Base-by-base conservation (phyloP, 2,797 vertebrate species). In the Mormyrops attenuatus region DNA sequence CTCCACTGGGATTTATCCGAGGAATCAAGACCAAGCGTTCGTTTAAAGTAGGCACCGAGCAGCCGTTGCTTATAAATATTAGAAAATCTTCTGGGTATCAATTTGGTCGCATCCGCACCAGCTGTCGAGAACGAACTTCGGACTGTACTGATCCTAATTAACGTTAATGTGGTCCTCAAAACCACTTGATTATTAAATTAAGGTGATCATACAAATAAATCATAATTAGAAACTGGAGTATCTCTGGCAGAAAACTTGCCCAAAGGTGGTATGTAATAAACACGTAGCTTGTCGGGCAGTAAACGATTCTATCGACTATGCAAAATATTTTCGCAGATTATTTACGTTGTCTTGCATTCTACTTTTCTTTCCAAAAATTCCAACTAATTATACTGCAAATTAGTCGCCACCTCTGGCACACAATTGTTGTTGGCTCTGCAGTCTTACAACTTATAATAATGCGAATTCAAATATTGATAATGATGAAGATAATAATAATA, bases 121-220 rank as follows among this genome's bases (percentile, higher is more conserved):
- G 93, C 93, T 94, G 92, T 93, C 88, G 92, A 93, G 93, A 94
- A 92, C 91, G 92, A 92, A 93, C 94, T 93, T 94, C 93, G 91
- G 92, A 92, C 88, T 90, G 89, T 97, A 97, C 97, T 97, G 96
- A 97, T 96, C 96, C 96, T 97, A 98, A 98, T 97, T 97, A 97
- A 97, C 97, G 98, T 97, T 97, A 97, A 97, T 96, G 96, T 96
- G 95, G 96, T 96, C 94, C 93, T 95, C 94, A 95, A 95, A 94
- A 95, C 95, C 96, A 95, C 95, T 95, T 95, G 96, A 96, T 98
- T 98, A 98, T 98, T 97, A 96, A 97, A 98, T 98, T 97, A 97
- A 97, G 97, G 96, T 96, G 94, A 96, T 96, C 95, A 94, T 94
- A 93, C 95, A 91, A 96, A 97, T 97, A 97, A 97, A 97, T 98